Percentiles rank a stretch among this genome's conserved stretches.
phyloP scores from a whole-genome alignment of 2,797 vertebrate genomes.

The Geotrypetes seraphini region DNA sequence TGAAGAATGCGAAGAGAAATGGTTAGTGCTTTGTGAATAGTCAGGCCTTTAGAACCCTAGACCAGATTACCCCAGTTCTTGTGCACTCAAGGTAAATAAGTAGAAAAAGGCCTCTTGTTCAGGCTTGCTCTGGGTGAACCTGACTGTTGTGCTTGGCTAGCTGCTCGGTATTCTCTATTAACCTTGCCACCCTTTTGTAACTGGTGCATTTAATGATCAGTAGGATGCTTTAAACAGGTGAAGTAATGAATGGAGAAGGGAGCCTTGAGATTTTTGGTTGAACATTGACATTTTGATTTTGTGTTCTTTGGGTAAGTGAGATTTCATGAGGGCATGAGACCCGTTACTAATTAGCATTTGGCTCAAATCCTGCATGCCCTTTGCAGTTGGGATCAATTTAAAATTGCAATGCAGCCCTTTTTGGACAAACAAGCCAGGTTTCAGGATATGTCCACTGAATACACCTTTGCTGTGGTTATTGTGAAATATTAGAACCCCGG shows the following conservation, averaged over 20 bases:
- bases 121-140: slow-evolving; percentile 79
- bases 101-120: slow-evolving; percentile 79
- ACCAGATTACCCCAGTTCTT: slow-evolving; percentile 69
- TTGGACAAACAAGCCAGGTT: no score
- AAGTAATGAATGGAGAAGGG: no score
- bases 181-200: slow-evolving; percentile 89
- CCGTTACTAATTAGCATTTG: slow-evolving; percentile 33
- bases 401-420: neutral
- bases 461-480: no score
- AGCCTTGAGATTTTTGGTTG: slow-evolving; percentile 34
- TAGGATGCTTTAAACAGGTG: slow-evolving; percentile 78
- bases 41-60: slow-evolving; percentile 53
- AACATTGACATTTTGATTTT: slow-evolving; percentile 38
- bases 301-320: slow-evolving; percentile 29
- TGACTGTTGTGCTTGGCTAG: slow-evolving; percentile 82
- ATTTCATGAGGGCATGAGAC: slow-evolving; percentile 43
- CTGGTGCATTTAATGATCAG: slow-evolving; percentile 85
- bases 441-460: no score
- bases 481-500: no score
- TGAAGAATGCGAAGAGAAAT: slow-evolving; percentile 32
- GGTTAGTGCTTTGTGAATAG: slow-evolving; percentile 59
- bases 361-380: slow-evolving; percentile 20
- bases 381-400: slow-evolving; percentile 24
- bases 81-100: slow-evolving; percentile 52
- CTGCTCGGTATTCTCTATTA: slow-evolving; percentile 90